phyloP scores from a whole-genome alignment of 2,888 invertebrate genomes.

The Caenorhabditis becei region DNA sequence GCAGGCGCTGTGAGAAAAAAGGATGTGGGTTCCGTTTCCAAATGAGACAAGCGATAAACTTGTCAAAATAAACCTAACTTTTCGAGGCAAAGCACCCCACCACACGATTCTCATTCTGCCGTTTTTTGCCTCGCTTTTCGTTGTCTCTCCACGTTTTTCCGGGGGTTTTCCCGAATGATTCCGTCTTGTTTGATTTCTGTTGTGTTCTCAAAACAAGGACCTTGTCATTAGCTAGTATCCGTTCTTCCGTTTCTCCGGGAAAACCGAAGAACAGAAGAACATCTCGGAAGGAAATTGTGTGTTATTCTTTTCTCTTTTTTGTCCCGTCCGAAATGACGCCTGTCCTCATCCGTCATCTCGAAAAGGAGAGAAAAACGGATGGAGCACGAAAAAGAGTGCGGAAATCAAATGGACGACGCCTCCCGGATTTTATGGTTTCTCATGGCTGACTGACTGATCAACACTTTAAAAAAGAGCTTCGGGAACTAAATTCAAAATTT shows the following conservation, averaged over 20 bases:
- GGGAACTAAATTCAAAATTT: too few species aligned
- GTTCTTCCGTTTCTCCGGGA: background rate
- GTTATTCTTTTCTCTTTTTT: conserved; percentile 1
- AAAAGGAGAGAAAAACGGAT: background rate
- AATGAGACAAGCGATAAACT: conserved; percentile 37
- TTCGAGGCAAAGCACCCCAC: conserved; percentile 9
- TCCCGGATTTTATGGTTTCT: conserved; percentile 7
- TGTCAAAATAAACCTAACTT: conserved; percentile 26
- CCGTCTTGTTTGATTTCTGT: background rate
- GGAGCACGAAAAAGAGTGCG: background rate
- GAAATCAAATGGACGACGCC: conserved; percentile 1
- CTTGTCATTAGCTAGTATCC: background rate
- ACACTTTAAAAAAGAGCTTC: background rate
- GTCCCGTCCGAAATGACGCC: background rate
- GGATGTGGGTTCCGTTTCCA: conserved; percentile 6
- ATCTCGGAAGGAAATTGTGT: background rate
- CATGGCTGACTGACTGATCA: background rate
- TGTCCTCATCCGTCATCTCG: conserved; percentile 5
- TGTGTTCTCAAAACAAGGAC: background rate
- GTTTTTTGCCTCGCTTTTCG: conserved; percentile 1
- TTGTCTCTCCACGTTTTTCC: background rate
- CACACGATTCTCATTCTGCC: conserved; percentile 7
- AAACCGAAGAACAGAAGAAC: background rate
- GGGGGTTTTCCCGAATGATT: background rate
- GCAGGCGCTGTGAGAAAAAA: background rate